Evolutionary conservation across 2,113 vertebrate species (phyloP).

Genomic region (Atractosteus spatula): DNA sequence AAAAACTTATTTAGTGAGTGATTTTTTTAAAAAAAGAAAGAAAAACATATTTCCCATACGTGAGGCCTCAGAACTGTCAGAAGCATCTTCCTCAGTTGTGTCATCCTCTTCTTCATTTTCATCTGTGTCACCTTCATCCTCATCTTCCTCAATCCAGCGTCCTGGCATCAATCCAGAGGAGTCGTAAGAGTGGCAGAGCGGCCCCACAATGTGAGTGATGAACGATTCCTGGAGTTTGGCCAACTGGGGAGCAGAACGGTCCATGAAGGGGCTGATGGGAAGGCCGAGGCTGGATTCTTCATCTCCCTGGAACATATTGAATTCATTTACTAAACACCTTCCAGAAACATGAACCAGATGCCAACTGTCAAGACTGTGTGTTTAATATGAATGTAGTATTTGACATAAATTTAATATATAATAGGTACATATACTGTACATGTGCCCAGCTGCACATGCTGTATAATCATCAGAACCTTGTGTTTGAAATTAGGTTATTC

Average conservation of each 20-base stretch:
- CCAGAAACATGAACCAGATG: too few relatives aligned
- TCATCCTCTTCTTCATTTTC: conserved; percentile 61
- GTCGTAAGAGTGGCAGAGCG: conserved; percentile 91
- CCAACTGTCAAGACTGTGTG: too few relatives aligned
- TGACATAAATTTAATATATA: too few relatives aligned
- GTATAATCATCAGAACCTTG: too few relatives aligned
- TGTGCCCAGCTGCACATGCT: too few relatives aligned
- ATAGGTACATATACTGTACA: too few relatives aligned
- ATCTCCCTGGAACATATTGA: conserved; percentile 72
- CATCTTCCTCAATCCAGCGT: conserved; percentile 76
- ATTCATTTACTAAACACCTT: too few relatives aligned
- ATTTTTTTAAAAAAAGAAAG: neutral
- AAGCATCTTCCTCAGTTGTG: conserved; percentile 71
- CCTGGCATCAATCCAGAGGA: conserved; percentile 90
- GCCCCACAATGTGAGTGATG: conserved; percentile 96
- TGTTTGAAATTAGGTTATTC: too few relatives aligned
- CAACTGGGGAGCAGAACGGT: conserved; percentile 90
- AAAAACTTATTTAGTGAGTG: neutral
- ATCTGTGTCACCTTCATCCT: conserved; percentile 55
- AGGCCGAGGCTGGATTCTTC: conserved; percentile 91
- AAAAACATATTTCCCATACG: conserved; percentile 47
- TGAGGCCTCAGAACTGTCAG: conserved; percentile 74
- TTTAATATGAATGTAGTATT: too few relatives aligned
- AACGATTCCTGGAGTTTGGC: conserved; percentile 97
- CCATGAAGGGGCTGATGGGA: conserved; percentile 97